Percentiles rank a stretch among this genome's conserved stretches.
Evolutionary conservation across 2,888 invertebrate species (phyloP).

Genomic region (Mesoligia furuncula): DNA sequence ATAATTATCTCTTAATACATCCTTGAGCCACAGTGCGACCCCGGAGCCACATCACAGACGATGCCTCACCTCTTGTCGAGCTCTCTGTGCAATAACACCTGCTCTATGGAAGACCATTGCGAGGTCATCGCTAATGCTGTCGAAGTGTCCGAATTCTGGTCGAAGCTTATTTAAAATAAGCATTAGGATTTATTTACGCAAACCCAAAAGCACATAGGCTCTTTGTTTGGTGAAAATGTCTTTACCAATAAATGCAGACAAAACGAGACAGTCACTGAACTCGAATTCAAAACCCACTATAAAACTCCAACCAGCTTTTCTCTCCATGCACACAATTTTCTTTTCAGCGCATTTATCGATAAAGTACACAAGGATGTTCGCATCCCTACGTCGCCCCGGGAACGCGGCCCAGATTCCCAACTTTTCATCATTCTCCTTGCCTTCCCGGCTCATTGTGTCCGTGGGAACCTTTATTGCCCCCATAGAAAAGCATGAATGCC

Average conservation of each 20-base stretch:
- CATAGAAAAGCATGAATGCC: slow-evolving; percentile 89
- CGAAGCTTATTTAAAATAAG: neutral
- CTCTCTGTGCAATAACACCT: neutral
- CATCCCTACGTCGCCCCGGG: slow-evolving; percentile 82
- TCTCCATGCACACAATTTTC: slow-evolving; percentile 42
- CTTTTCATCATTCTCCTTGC: slow-evolving; percentile 89
- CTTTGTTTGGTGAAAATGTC: slow-evolving; percentile 6
- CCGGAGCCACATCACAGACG: neutral
- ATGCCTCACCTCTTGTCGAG: neutral
- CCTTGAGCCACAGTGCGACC: neutral
- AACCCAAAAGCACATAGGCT: neutral
- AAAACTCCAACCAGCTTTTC: slow-evolving; percentile 25
- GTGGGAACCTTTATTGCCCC: slow-evolving; percentile 90
- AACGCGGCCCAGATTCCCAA: slow-evolving; percentile 89
- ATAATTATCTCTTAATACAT: neutral
- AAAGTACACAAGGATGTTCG: slow-evolving; percentile 55
- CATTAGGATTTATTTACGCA: neutral
- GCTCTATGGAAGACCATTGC: neutral
- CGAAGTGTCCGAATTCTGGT: neutral
- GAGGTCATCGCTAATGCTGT: neutral
- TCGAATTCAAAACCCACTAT: slow-evolving; percentile 13
- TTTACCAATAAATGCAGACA: neutral
- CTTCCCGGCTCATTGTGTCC: slow-evolving; percentile 88
- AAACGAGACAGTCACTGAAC: slow-evolving; percentile 10
- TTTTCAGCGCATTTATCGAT: slow-evolving; percentile 68